A percentile compares a stretch with the other conserved stretches of the same genome.
phyloP scores from a whole-genome alignment of 2,888 invertebrate species.

The Agriopis leucophaearia region DNA sequence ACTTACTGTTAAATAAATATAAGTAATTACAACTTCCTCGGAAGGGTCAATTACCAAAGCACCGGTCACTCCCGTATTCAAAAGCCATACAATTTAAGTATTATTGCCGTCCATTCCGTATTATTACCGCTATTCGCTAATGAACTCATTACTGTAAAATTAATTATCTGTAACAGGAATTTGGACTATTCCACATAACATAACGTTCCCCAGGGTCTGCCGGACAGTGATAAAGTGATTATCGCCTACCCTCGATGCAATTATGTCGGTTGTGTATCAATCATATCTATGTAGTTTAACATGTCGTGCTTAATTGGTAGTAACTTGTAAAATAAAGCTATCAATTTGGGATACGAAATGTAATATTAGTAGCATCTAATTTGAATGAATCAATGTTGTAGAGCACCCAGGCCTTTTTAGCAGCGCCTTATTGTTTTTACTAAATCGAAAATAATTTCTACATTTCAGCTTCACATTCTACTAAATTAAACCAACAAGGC shows the following conservation, averaged over 20 bases:
- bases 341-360: background rate
- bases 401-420: background rate
- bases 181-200: conserved; percentile 34
- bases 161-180: conserved; percentile 41
- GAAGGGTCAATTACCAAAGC: conserved; percentile 1
- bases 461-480: background rate
- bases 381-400: background rate
- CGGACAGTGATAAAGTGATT: conserved; percentile 66
- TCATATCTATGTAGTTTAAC: conserved; percentile 47
- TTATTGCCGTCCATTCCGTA: conserved; percentile 21
- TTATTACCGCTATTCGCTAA: conserved; percentile 52
- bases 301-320: conserved; percentile 8
- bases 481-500: conserved; percentile 13
- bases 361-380: too few species aligned
- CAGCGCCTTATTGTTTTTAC: background rate
- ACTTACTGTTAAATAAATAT: background rate
- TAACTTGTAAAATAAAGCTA: background rate
- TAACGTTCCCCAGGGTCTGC: conserved; percentile 40
- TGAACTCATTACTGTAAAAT: conserved; percentile 42
- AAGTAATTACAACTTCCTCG: background rate
- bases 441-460: conserved; percentile 1
- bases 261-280: conserved; percentile 56
- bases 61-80: conserved; percentile 23
- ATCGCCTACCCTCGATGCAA: conserved; percentile 57
- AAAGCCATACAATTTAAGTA: conserved; percentile 26